Evolutionary conservation across 2,888 invertebrate genomes (phyloP), one percentile per base, ranked within the genome.

Genomic region (Melolontha melolontha): DNA sequence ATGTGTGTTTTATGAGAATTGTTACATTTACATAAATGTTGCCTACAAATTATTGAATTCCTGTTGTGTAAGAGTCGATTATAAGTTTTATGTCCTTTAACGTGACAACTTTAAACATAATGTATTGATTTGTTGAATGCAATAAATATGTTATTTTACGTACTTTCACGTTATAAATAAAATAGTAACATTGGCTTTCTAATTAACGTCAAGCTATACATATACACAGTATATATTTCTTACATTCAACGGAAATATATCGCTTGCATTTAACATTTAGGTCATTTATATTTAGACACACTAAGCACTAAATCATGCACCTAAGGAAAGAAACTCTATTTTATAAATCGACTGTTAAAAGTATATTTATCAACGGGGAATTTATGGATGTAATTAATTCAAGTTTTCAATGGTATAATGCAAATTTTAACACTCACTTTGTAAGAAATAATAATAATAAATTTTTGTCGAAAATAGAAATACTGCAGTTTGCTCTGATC

Each of bases 331-430:
- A 59, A 59, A 47, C 27, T 16, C 59, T 59, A 59, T 59, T 59
- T 59, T 59, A 59, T 59, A 59, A 59, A 59, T 59, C 16, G 59
- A 59, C 59, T 59, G 59, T 47, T 59, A 59, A 59, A 59, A 59
- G 59, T 29, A 44, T 59, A 59, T 59, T 44, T 44, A 59, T 59
- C 59, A 59, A 59, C 12, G 14, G 14, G 12, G 59, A 29, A 59
- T 59, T 59, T 59, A 59, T 59, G 59, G 17, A 11, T 14, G 47
- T 44, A 59, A 59, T 59, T 59, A 59, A 59, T 44, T 44, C 59
- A 27, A 44, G 7, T 47, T 59, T 34, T 59, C 59, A 59, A n/a
- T 59, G 59, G 14, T 47, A 41, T 59, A 59, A 59, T 47, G 59
- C 44, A 47, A 59, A 59, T 59, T 59, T 59, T 59, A 59, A 59